Conservation (phyloP, 2,113 vertebrate species). For the Atlantisia rogersi region DNA sequence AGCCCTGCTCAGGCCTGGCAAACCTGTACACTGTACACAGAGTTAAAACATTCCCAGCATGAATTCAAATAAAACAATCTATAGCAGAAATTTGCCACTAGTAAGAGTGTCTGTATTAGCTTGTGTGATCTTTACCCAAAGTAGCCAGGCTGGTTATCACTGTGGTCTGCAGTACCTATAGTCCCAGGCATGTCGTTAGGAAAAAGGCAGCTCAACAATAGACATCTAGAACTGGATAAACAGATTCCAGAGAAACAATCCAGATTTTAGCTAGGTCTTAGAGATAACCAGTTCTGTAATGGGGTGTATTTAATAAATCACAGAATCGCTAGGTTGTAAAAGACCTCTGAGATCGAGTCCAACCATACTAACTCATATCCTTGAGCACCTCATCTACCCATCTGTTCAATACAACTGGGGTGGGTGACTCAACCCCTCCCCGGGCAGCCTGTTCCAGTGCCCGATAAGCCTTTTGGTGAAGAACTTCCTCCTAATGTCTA, state of each 20-base stretch:
- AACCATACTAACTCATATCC: no score
- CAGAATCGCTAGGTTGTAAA: no score
- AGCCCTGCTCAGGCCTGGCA: neutral
- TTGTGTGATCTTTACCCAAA: neutral
- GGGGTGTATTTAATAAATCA: neutral
- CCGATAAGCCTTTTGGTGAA: no score
- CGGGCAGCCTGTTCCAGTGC: no score
- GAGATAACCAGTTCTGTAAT: neutral
- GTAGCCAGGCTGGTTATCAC: neutral
- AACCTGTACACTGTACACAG: neutral
- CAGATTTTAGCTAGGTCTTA: neutral
- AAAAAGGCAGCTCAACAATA: neutral
- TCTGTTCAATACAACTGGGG: no score
- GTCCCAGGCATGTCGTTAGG: neutral
- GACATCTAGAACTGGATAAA: neutral
- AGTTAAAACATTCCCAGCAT: neutral
- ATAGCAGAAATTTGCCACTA: neutral
- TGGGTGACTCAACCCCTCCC: no score
- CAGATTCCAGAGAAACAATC: neutral
- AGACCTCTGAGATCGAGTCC: no score
- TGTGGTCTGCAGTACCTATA: neutral
- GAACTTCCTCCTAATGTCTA: no score
- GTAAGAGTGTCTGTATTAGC: fast-evolving
- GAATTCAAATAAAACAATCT: neutral
- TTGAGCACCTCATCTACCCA: no score